These are phyloP conservation scores for Euclidia mi DNA, from an alignment of 2,888 invertebrate genomes.

Conservation along the genomic window DNA sequence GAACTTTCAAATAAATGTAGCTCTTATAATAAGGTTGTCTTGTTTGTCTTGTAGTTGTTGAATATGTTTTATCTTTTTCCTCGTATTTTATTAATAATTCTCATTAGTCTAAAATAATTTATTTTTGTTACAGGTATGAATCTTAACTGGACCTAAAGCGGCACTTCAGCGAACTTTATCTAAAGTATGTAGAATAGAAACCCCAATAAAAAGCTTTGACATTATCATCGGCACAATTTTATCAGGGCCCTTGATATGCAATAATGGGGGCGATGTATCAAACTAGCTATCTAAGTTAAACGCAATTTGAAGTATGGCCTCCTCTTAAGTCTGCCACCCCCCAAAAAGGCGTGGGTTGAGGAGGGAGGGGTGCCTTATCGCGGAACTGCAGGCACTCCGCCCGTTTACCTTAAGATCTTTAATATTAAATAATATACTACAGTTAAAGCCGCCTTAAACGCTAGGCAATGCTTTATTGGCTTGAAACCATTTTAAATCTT, in stretches of 20 bases:
- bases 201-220: constrained; percentile 62
- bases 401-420: constrained; percentile 89
- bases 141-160: constrained; percentile 46
- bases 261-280: constrained; percentile 88
- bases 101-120: constrained; percentile 12
- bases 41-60: no score
- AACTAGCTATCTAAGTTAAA: constrained; percentile 89
- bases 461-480: constrained; percentile 73
- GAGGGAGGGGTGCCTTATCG: constrained; percentile 82
- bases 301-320: constrained; percentile 89
- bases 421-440: constrained; percentile 89
- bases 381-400: constrained; percentile 87
- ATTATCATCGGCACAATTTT: constrained; percentile 75
- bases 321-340: constrained; percentile 84
- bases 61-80: no score
- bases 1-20: no score
- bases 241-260: constrained; percentile 86
- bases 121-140: constrained; percentile 71
- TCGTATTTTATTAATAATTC: no score
- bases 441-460: constrained; percentile 81
- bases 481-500: constrained; percentile 43
- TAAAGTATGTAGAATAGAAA: constrained; percentile 63
- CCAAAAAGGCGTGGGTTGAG: constrained; percentile 70
- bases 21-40: no score
- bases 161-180: constrained; percentile 45